Conservation (phyloP, 1,140 invertebrate genomes). For the Brachionus angularis region DNA sequence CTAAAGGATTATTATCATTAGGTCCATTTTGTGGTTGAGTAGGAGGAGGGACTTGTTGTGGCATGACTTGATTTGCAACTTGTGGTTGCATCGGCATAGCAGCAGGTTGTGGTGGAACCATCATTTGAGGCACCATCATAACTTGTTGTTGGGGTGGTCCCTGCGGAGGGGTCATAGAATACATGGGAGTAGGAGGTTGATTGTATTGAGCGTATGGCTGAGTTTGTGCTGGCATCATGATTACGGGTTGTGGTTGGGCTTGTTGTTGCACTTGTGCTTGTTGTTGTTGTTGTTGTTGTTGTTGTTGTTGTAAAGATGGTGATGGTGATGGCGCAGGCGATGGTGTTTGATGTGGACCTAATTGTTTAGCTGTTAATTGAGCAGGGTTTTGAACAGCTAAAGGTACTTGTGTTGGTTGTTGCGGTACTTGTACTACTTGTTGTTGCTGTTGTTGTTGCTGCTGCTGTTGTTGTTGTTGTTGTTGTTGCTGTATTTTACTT, state of each 20-base stretch:
- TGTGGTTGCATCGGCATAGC: not conserved
- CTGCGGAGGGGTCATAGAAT: constrained; percentile 1
- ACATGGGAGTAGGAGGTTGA: constrained; percentile 28
- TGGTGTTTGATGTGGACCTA: not conserved
- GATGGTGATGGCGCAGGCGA: constrained; percentile 11
- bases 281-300: not conserved
- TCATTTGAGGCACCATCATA: constrained; percentile 28
- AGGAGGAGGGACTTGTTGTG: not conserved
- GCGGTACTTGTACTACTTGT: not conserved
- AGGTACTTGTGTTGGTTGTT: not conserved
- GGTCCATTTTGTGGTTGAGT: constrained; percentile 40
- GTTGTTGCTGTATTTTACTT: not conserved
- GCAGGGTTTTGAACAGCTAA: not conserved
- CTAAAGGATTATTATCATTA: no score
- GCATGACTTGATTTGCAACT: not conserved
- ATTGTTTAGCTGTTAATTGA: not conserved
- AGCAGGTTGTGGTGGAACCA: not conserved
- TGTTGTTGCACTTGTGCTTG: not conserved
- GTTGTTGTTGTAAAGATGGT: not conserved
- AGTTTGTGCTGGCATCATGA: not conserved
- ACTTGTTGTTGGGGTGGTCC: not conserved
- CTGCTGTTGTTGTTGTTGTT: not conserved
- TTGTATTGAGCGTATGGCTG: no score
- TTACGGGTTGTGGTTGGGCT: no score
- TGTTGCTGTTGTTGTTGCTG: not conserved